Percentiles rank a stretch among this genome's conserved stretches.
phyloP scores from a whole-genome alignment of 2,888 invertebrate genomes.

The Patella depressa region DNA sequence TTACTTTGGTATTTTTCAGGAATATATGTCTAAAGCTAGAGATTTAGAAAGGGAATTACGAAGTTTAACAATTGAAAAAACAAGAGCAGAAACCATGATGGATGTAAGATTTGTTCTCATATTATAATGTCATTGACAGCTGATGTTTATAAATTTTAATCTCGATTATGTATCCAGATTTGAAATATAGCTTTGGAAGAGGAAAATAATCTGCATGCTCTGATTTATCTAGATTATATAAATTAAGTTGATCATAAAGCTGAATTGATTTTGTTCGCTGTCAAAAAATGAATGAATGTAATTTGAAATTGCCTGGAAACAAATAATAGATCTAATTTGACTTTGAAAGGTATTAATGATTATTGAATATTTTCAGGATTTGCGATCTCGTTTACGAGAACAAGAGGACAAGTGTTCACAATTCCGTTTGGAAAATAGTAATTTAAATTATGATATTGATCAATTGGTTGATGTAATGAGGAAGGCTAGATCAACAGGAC shows the following conservation, averaged over 20 bases:
- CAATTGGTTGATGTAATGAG: slow-evolving; percentile 63
- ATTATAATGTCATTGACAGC: too few species aligned
- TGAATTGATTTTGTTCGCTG: too few species aligned
- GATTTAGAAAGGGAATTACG: slow-evolving; percentile 65
- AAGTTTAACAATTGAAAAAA: slow-evolving; percentile 59
- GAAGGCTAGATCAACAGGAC: slow-evolving; percentile 59
- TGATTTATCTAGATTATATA: too few species aligned
- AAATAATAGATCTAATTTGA: too few species aligned
- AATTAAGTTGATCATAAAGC: too few species aligned
- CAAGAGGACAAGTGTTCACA: slow-evolving; percentile 51
- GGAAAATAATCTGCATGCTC: too few species aligned
- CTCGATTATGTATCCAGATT: too few species aligned
- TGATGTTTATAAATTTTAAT: too few species aligned
- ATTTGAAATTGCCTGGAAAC: too few species aligned
- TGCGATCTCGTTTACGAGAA: slow-evolving; percentile 53
- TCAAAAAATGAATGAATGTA: too few species aligned
- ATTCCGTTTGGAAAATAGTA: slow-evolving; percentile 59
- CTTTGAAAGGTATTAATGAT: neutral
- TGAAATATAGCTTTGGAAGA: too few species aligned
- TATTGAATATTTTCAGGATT: slow-evolving; percentile 42
- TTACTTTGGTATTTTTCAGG: slow-evolving; percentile 49
- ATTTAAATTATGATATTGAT: slow-evolving; percentile 66
- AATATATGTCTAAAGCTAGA: slow-evolving; percentile 63
- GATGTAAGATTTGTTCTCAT: slow-evolving; percentile 43
- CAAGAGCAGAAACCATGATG: slow-evolving; percentile 57